These are phyloP conservation scores for Arctia plantaginis DNA, from an alignment of 2,888 invertebrate genomes.

Conservation along the genomic window DNA sequence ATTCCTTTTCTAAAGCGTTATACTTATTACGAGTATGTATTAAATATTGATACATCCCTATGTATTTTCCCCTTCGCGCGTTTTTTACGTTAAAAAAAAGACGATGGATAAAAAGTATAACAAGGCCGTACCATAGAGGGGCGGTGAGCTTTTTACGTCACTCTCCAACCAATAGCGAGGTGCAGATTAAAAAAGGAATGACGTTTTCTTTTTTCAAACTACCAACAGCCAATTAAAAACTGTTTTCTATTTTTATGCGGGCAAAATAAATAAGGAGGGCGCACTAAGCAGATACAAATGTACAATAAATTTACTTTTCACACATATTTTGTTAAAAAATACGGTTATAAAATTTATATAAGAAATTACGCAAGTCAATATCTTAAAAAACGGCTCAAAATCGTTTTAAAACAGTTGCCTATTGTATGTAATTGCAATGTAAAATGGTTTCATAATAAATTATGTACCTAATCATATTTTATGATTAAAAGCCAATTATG, in stretches of 20 bases:
- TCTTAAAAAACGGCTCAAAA: too few species aligned
- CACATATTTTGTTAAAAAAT: background rate
- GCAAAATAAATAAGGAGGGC: conserved; percentile 1
- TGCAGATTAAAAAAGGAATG: conserved; percentile 73
- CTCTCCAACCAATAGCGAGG: conserved; percentile 69
- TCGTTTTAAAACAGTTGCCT: background rate
- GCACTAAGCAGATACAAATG: background rate
- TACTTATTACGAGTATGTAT: background rate
- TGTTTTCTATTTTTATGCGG: conserved; percentile 36
- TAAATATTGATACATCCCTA: conserved; percentile 14
- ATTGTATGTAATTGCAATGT: background rate
- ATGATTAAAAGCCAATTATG: background rate
- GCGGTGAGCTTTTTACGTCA: conserved; percentile 77
- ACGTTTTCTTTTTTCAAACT: conserved; percentile 59
- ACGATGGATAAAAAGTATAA: conserved; percentile 58
- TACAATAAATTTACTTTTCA: background rate
- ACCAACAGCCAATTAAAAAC: conserved; percentile 59
- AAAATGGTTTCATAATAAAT: background rate
- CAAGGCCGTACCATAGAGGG: conserved; percentile 67
- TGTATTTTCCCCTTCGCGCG: conserved; percentile 30
- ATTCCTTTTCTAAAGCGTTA: background rate
- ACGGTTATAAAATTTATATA: background rate
- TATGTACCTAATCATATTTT: background rate
- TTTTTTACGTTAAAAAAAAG: conserved; percentile 63
- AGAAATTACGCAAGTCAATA: too few species aligned